Evolutionary conservation across 2,797 vertebrate genomes (phyloP), one percentile per base, ranked within the genome.

Genomic region (Loris lydekkerianus): DNA sequence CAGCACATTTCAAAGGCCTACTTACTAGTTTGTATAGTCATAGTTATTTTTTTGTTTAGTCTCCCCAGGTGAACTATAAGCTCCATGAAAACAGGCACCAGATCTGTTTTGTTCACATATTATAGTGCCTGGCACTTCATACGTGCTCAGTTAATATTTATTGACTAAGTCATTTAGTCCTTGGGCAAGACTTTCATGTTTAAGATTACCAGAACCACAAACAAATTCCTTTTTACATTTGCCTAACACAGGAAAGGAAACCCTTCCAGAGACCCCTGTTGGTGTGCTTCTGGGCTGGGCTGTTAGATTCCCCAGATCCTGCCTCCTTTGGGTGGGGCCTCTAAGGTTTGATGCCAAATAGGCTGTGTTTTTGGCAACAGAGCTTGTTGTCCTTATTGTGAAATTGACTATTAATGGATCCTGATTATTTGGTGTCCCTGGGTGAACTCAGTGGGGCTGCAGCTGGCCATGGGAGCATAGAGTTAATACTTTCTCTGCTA

Each of bases 361-460:
- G 61, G 10, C 84, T 75, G 58, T 90, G 85, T 65, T 95, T 94
- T 95, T 84, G 80, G 85, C 83, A 93, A 8, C 81, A 37, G 82
- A 83, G 18, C 73, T 94, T 89, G 81, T 94, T 89, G 81, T 94
- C 46, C 67, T 95, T 94, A 31, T 92, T 73, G 80, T 87, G 80
- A 86, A 27, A 77, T 91, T 92, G 92, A 89, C 69, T 89, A 21
- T 89, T 94, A 93, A 81, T 85, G 63, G 43, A 87, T 58, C 37
- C 9, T 91, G 76, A 81, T 72, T 72, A 34, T 95, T 91, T 96
- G 87, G 86, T 92, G 40, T 96, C 83, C 93, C 89, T 56, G 18
- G 1, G 63, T 77, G 63, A 97, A 63, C 69, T 81, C 17, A 69
- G 31, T 84, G 89, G 70, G 88, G 73, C 86, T 43, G 23, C n/a